Base-by-base conservation (phyloP, 2,113 vertebrate species). In the Zosterops lateralis region DNA sequence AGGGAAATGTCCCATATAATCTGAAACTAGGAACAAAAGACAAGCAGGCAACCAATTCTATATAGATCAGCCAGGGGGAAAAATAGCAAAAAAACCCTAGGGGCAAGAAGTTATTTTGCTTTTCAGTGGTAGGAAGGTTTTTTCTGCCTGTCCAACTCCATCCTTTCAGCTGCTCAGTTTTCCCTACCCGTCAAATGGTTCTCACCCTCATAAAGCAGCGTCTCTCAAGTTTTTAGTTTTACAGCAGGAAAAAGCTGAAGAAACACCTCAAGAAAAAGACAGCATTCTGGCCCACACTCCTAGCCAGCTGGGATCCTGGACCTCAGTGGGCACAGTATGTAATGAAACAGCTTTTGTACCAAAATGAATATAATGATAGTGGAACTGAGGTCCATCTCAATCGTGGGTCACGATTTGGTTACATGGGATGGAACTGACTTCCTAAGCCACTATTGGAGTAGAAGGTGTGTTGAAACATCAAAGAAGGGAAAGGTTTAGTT, bases 31-130 rank as follows among this genome's bases (percentile, higher is more conserved):
- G 51, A 90, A 84, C 10, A 57, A 89, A 77, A 73, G 34, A 64
- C 40, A 84, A 61, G 25, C 38, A 91, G 44, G 21, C 38, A 78
- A 81, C 9, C 16, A 74, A 66, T 18, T 36, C 44, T 29, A n/a
- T 14, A 58, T 0, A 78, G 21, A 82, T 45, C 28, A 45, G 4
- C 1, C n/a, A 0, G 36, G 40, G 2, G 4, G 17, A 25, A 64
- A 67, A 36, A 38, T 48, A 8, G 3, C 42, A n/a, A 8, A 51
- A 32, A 84, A 77, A 36, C 2, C 2, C 17, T 21, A 34, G 11
- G 7, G 9, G 4, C 14, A 64, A 80, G 20, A 62, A 75, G 18
- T 64, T 68, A 64, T 5, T 68, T 64, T 32, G 50, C 28, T 71
- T 84, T 70, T 74, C 42, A 25, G 50, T 15, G 7, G 25, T 20